Conservation (phyloP, 2,113 vertebrate species). For the Ailuropoda melanoleuca region DNA sequence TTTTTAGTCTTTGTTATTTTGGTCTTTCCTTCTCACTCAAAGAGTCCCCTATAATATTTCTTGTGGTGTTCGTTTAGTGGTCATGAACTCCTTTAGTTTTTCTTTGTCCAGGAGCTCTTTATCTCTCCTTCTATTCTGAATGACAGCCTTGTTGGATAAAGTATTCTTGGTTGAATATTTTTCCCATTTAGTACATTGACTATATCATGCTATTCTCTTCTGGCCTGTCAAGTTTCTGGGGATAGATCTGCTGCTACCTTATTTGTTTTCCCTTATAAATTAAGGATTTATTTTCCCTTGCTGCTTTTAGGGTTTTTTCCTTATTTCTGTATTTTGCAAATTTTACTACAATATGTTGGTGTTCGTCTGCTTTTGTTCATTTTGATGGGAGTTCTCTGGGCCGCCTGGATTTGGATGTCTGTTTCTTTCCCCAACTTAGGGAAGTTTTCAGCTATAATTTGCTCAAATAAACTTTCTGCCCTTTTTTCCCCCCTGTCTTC, state of each 20-base stretch:
- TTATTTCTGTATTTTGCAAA: not conserved
- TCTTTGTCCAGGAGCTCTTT: not conserved
- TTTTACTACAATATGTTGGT: not conserved
- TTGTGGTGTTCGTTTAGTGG: not conserved
- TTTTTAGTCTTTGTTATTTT: not conserved
- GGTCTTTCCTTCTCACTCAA: not conserved
- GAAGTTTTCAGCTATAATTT: not conserved
- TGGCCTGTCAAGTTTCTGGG: not conserved
- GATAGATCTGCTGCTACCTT: not conserved
- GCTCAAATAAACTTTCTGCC: not conserved
- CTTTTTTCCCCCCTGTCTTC: not conserved
- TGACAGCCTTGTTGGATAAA: not conserved
- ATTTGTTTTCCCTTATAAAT: not conserved
- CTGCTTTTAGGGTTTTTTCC: not conserved
- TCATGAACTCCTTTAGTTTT: not conserved
- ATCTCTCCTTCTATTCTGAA: not conserved
- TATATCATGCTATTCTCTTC: not conserved
- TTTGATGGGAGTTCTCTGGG: not conserved
- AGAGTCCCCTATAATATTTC: not conserved
- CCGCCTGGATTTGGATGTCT: not conserved
- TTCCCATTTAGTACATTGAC: not conserved
- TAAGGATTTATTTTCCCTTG: not conserved
- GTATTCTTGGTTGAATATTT: not conserved
- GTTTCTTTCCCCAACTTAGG: not conserved
- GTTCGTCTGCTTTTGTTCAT: not conserved